Evolutionary conservation across 2,888 invertebrate genomes (phyloP), one percentile per base, ranked within the genome.

Genomic region (Leptura quadrifasciata): DNA sequence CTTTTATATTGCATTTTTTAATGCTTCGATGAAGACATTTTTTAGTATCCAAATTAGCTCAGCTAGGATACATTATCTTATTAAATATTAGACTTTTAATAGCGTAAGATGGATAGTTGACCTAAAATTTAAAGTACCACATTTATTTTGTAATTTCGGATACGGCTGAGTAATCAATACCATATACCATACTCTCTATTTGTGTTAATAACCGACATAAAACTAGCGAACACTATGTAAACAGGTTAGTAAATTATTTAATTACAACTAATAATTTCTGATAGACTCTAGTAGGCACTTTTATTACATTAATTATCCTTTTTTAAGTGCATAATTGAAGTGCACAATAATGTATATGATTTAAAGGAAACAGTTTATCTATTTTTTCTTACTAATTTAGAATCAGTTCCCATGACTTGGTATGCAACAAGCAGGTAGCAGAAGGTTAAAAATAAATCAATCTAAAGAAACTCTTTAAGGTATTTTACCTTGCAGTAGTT

Each of bases 391-490:
- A 76, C 73, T 76, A 80, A 83, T 84, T 83, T 77, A 79, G 78
- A 86, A 82, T 83, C 84, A 85, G 82, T 85, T 86, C 86, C 85
- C 86, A 86, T 86, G 86, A 85, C 85, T 84, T 81, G 81, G 81
- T 80, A 81, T 80, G 81, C 79, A 77, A 79, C 76, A 78, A 78
- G 79, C 79, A 78, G 57, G 57, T 57, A 74, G 77, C 78, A 76
- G 78, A 83, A 82, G 80, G 79, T 84, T 68, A 79, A 75, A 79
- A 82, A 79, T 83, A 84, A 85, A 85, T 85, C 82, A 85, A 79
- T 83, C 78, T 72, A 60, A 75, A 78, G 77, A 74, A 81, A 81
- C 80, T 77, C 74, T 79, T 80, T 80, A 79, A 80, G 84, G 79
- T 77, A 82, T 85, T 85, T 85, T 80, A 81, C 85, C 85, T 86